Conservation (phyloP, 2,797 vertebrate species). For the Urophycis tenuis region DNA sequence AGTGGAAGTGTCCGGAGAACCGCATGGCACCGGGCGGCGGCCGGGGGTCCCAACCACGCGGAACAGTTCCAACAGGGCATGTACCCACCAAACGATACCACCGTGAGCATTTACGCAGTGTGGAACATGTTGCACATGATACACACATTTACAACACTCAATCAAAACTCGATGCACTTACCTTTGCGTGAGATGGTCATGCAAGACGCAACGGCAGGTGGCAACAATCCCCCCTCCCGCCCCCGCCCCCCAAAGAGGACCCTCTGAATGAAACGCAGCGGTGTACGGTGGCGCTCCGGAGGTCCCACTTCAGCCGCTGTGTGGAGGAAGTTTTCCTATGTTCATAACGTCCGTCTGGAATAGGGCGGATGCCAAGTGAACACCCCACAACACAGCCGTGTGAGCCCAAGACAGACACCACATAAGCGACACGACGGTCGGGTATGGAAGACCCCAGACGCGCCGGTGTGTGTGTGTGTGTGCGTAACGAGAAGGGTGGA, state of each 20-base stretch:
- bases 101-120: not conserved
- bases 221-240: conserved; percentile 15
- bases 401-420: conserved; percentile 1
- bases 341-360: conserved; percentile 32
- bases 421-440: not conserved
- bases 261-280: conserved; percentile 13
- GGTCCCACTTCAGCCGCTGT: not conserved
- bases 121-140: not conserved
- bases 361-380: not conserved
- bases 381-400: not conserved
- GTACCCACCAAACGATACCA: not conserved
- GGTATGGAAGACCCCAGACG: conserved; percentile 1
- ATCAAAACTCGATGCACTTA: conserved; percentile 37
- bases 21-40: conserved; percentile 1
- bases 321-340: conserved; percentile 20
- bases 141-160: not conserved
- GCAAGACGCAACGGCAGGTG: conserved; percentile 57
- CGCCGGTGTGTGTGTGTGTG: too few relatives aligned
- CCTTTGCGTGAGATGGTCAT: conserved; percentile 71
- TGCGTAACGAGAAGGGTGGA: conserved; percentile 18
- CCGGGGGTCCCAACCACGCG: not conserved
- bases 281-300: conserved; percentile 4
- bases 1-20: not conserved
- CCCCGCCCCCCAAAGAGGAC: conserved; percentile 28
- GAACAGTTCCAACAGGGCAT: not conserved